phyloP scores from a whole-genome alignment of 92 coral and sea anemone species.

The Virgularia gustaviana region DNA sequence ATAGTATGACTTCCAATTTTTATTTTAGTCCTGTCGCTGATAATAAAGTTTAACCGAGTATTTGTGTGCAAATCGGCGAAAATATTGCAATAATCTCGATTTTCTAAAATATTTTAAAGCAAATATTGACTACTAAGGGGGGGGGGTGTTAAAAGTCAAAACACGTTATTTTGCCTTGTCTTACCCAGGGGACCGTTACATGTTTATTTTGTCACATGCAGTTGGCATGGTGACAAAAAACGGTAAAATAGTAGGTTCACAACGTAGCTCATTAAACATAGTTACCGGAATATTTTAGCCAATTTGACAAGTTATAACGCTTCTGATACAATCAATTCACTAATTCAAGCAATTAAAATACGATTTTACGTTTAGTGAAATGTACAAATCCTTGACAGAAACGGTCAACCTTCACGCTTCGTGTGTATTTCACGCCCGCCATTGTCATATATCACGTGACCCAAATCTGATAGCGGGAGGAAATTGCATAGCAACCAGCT shows the following conservation, averaged over 20 bases:
- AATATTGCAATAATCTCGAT: neutral
- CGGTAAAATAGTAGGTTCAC: neutral
- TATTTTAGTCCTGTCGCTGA: neutral
- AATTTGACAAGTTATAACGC: neutral
- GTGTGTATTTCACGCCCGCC: neutral
- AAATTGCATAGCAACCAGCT: slow-evolving; percentile 4
- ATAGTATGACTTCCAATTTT: neutral
- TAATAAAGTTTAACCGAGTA: neutral
- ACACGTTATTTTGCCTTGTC: neutral
- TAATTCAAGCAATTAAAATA: neutral
- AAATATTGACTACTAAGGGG: slow-evolving; percentile 2
- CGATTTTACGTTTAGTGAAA: neutral
- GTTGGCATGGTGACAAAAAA: neutral
- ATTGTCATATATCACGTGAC: neutral
- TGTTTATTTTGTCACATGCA: neutral
- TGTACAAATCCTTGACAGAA: neutral
- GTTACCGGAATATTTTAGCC: neutral
- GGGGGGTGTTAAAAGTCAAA: neutral
- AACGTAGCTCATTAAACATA: neutral
- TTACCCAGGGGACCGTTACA: neutral
- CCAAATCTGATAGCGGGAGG: neutral
- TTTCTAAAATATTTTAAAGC: neutral
- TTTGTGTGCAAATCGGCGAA: neutral
- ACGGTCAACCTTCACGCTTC: neutral
- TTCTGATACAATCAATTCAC: neutral